A percentile compares a stretch with the other conserved stretches of the same genome.
Evolutionary conservation across 2,888 invertebrate genomes (phyloP).

Genomic region (Diaperis boleti): DNA sequence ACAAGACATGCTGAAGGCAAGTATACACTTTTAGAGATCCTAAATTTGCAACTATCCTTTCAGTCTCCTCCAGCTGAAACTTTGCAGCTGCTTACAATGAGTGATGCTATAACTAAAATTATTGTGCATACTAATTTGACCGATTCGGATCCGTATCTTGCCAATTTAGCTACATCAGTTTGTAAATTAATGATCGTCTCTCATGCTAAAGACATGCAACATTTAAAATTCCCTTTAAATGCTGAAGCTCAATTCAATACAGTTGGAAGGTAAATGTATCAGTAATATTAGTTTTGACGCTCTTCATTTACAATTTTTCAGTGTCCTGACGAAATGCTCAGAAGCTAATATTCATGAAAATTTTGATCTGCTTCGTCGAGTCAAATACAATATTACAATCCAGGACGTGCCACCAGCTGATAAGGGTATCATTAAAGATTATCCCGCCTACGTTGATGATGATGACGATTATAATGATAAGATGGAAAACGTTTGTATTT

Average conservation of each 20-base stretch:
- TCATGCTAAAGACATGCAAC: neutral
- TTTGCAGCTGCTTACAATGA: neutral
- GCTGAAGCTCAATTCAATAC: neutral
- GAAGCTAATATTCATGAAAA: neutral
- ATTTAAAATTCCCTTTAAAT: neutral
- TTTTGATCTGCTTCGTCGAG: neutral
- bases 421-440: slow-evolving; percentile 7
- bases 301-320: neutral
- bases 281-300: neutral
- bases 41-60: too few relatives aligned
- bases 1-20: neutral
- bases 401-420: neutral
- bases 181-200: slow-evolving; percentile 6
- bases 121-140: neutral
- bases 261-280: slow-evolving; percentile 5
- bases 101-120: slow-evolving; percentile 1
- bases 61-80: neutral
- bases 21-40: neutral
- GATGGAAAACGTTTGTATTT: slow-evolving; percentile 10
- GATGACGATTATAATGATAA: neutral
- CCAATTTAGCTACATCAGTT: neutral
- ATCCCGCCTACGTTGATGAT: slow-evolving; percentile 6
- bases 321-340: slow-evolving; percentile 8
- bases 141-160: neutral
- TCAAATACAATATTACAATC: neutral